Percentiles rank a stretch among this genome's conserved stretches.
phyloP scores from a whole-genome alignment of 2,888 invertebrate genomes.

The Timandra comae region DNA sequence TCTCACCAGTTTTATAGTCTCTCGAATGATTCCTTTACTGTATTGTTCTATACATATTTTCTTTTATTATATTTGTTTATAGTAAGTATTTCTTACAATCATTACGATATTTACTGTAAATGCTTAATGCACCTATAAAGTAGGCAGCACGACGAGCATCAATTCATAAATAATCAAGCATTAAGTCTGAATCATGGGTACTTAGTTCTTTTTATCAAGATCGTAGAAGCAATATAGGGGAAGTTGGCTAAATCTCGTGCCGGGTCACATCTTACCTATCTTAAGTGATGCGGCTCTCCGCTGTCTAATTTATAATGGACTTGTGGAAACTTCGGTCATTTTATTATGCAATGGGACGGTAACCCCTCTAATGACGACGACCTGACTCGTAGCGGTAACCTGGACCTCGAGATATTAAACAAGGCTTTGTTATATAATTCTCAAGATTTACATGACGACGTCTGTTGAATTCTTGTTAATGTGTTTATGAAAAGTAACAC shows the following conservation, averaged over 20 bases:
- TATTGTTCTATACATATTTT: too few relatives aligned
- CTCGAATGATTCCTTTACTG: constrained; percentile 35
- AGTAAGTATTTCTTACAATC: too few relatives aligned
- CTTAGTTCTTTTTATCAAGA: constrained; percentile 75
- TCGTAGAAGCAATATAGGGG: constrained; percentile 60
- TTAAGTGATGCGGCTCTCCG: constrained; percentile 75
- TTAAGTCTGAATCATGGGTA: constrained; percentile 68
- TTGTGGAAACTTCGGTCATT: constrained; percentile 75
- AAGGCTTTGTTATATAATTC: constrained; percentile 50
- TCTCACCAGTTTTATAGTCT: constrained; percentile 44
- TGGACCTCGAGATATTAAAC: constrained; percentile 64
- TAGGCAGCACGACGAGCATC: too few relatives aligned
- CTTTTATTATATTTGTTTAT: too few relatives aligned
- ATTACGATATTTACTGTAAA: too few relatives aligned
- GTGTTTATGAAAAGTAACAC: neutral
- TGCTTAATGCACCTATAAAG: too few relatives aligned
- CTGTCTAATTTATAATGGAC: constrained; percentile 77
- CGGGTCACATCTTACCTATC: constrained; percentile 75
- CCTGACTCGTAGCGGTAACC: constrained; percentile 65
- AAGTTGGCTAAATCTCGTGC: constrained; percentile 69
- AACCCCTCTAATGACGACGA: constrained; percentile 73
- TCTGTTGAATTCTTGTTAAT: constrained; percentile 23
- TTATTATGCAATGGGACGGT: constrained; percentile 76
- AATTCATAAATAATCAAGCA: constrained; percentile 64
- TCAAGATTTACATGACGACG: constrained; percentile 46